These are phyloP conservation scores for Procavia capensis DNA, from an alignment of 2,113 vertebrate genomes.

Conservation along the genomic window DNA sequence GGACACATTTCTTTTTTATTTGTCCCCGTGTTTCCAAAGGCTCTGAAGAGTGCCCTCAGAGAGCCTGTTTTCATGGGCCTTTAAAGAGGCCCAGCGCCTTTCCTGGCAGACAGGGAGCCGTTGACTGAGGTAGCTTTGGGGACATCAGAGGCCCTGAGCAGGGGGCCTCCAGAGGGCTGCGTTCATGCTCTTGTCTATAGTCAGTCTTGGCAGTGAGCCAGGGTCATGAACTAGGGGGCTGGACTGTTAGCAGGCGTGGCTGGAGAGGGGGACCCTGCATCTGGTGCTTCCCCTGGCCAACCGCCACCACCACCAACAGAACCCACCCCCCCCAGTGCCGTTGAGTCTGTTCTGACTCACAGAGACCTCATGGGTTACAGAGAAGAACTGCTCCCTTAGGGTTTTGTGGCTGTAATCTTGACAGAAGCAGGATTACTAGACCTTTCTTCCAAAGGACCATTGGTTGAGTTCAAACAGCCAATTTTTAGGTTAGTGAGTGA, in stretches of 20 bases:
- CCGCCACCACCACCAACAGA: too few relatives aligned
- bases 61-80: neutral
- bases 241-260: neutral
- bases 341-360: too few relatives aligned
- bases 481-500: too few relatives aligned
- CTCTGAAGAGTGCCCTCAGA: neutral
- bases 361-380: too few relatives aligned
- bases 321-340: too few relatives aligned
- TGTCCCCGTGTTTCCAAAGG: neutral
- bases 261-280: neutral
- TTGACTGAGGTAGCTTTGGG: neutral
- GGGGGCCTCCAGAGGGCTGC: neutral
- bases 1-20: neutral
- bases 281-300: neutral
- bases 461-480: too few relatives aligned
- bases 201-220: neutral
- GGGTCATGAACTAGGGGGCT: too few relatives aligned
- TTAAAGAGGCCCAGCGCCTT: neutral
- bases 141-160: neutral
- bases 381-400: too few relatives aligned
- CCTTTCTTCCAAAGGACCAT: too few relatives aligned
- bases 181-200: neutral
- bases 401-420: too few relatives aligned
- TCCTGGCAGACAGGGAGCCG: neutral
- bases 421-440: too few relatives aligned